These are phyloP conservation scores for Pogona vitticeps DNA, from an alignment of 2,113 vertebrate species.

Conservation along the genomic window DNA sequence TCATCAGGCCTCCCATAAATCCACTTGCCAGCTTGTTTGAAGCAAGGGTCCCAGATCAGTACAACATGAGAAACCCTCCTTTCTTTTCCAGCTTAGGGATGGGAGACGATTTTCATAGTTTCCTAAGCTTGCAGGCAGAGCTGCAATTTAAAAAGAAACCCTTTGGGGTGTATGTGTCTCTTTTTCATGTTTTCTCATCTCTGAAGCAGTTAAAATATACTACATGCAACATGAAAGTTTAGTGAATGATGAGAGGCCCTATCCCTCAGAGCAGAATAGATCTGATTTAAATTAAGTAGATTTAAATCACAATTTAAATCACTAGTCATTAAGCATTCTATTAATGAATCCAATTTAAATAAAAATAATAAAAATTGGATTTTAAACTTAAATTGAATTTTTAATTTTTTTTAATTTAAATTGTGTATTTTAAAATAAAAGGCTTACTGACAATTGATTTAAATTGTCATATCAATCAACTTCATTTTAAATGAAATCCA, in stretches of 20 bases:
- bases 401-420: too few relatives aligned
- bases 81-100: background rate
- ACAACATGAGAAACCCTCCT: background rate
- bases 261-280: too few relatives aligned
- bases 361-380: too few relatives aligned
- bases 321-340: too few relatives aligned
- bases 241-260: background rate
- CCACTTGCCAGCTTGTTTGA: background rate
- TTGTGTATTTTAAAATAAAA: too few relatives aligned
- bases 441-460: too few relatives aligned
- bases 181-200: background rate
- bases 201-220: constrained; percentile 1
- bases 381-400: too few relatives aligned
- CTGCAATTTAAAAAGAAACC: background rate
- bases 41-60: background rate
- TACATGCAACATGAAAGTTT: background rate
- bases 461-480: too few relatives aligned
- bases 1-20: constrained; percentile 2
- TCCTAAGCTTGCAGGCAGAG: background rate
- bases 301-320: too few relatives aligned
- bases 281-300: too few relatives aligned
- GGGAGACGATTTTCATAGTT: background rate
- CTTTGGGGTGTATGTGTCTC: background rate
- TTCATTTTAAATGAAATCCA: too few relatives aligned
- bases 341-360: too few relatives aligned